Percentiles rank a stretch among this genome's conserved stretches.
Evolutionary conservation across 1,140 invertebrate genomes (phyloP).

Genomic region (Ostrea edulis): DNA sequence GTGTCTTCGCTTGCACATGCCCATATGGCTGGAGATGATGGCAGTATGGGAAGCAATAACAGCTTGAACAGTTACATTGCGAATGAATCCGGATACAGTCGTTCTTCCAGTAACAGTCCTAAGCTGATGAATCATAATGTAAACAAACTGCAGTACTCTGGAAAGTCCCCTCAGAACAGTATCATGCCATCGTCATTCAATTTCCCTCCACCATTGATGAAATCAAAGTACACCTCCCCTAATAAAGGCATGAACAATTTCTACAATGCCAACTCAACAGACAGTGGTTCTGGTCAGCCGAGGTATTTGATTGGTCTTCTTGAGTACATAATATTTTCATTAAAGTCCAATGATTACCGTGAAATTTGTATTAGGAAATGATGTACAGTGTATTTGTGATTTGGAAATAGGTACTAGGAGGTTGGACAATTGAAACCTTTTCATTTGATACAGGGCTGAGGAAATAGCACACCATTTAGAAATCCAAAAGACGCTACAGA

Average conservation of each 20-base stretch:
- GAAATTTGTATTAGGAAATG: too few relatives aligned
- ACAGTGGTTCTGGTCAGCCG: not conserved
- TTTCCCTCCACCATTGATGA: not conserved
- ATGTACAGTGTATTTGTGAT: too few relatives aligned
- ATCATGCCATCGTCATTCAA: not conserved
- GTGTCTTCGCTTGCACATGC: not conserved
- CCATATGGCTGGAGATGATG: not conserved
- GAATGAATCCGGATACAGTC: not conserved
- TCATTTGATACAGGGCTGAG: not conserved
- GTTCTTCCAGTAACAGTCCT: not conserved
- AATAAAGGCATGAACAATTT: not conserved
- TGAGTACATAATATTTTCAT: not conserved
- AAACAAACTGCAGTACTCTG: not conserved
- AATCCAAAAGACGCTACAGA: conserved; percentile 30
- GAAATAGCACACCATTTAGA: conserved; percentile 4
- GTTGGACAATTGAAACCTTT: not conserved
- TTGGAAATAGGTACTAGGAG: too few relatives aligned
- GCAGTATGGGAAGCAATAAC: not conserved
- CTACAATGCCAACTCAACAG: not conserved
- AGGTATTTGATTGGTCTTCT: not conserved
- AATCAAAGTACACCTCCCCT: not conserved
- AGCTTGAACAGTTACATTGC: conserved; percentile 22
- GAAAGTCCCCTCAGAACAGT: not conserved
- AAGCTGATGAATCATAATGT: not conserved
- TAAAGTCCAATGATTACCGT: not conserved